Evolutionary conservation across 2,797 vertebrate genomes (phyloP), one percentile per base, ranked within the genome.

Genomic region (Coilia nasus): DNA sequence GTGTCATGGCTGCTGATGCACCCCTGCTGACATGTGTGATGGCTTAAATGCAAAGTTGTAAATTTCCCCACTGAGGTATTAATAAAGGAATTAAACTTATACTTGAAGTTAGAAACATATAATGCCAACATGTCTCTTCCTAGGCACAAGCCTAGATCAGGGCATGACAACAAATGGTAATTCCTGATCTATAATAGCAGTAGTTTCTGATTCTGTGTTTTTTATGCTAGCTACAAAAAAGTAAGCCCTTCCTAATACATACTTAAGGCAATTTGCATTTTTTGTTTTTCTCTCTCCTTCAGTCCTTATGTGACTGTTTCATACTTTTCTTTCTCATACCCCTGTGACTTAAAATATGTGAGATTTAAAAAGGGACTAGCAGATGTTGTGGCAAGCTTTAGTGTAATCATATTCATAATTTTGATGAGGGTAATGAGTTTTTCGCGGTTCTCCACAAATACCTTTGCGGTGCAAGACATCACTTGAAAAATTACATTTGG

Each of bases 401-500:
- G 28, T 14, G 47, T 85, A 82, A 50, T 25, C 81, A 41, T 35
- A 81, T 59, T 82, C 60, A 75, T 84, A 14, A 78, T 56, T 86
- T 83, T 47, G 71, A 54, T 85, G 81, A 75, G 46, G 47, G 83
- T 81, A 82, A 85, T 87, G 31, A 87, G 50, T 82, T 75, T 31
- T 83, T 41, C 64, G 25, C 75, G 31, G 23, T 31, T 56, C 31
- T 82, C 85, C 54, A 60, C 47, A 19, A 41, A 11, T 28, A n/a
- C 41, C 14, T 46, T n/a, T 81, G 25, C 67, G 59, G 71, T 41
- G 31, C 35, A 78, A 78, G 71, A 19, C 71, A 78, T 44, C 15
- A 44, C 31, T 78, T 71, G 28, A 71, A 71, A 35, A 35, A 25
- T 44, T 57, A 82, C 54, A 25, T 56, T 25, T 78, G 46, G n/a